These are phyloP conservation scores for Pycnomerus fuliginosus DNA, from an alignment of 2,888 invertebrate species.

Conservation along the genomic window DNA sequence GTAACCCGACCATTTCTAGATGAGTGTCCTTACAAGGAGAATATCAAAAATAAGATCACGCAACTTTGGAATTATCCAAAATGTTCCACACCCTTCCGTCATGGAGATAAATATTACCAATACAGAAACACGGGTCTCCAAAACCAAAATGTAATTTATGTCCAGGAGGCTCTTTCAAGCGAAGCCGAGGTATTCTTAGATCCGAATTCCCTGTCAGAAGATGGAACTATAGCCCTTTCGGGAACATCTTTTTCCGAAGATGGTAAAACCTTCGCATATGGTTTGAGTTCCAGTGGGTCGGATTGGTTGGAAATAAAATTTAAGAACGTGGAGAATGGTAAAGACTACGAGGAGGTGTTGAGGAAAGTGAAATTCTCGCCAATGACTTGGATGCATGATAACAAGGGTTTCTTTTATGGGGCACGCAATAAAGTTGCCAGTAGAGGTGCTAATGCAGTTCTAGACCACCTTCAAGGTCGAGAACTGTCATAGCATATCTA, in stretches of 20 bases:
- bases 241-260: slow-evolving; percentile 83
- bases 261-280: slow-evolving; percentile 87
- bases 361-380: slow-evolving; percentile 90
- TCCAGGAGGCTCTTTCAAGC: slow-evolving; percentile 72
- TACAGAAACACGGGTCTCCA: slow-evolving; percentile 87
- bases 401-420: slow-evolving; percentile 92
- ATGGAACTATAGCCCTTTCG: slow-evolving; percentile 83
- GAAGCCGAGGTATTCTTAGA: slow-evolving; percentile 89
- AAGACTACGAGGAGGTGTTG: slow-evolving; percentile 86
- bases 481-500: too few species aligned
- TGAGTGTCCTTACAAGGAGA: slow-evolving; percentile 69
- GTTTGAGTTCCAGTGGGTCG: slow-evolving; percentile 88
- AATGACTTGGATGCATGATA: slow-evolving; percentile 93
- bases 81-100: slow-evolving; percentile 80
- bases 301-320: slow-evolving; percentile 94
- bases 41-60: slow-evolving; percentile 77
- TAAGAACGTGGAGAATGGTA: slow-evolving; percentile 72
- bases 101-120: slow-evolving; percentile 87
- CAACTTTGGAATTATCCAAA: slow-evolving; percentile 97
- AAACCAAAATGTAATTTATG: slow-evolving; percentile 95
- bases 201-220: slow-evolving; percentile 87
- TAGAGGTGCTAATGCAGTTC: too few species aligned
- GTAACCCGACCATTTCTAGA: slow-evolving; percentile 84
- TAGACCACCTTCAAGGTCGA: too few species aligned
- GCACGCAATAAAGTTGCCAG: too few species aligned